A percentile compares a stretch with the other conserved stretches of the same genome.
These are phyloP conservation scores for Cephalopachus bancanus DNA, from an alignment of 2,797 vertebrate species.

Conservation along the genomic window DNA sequence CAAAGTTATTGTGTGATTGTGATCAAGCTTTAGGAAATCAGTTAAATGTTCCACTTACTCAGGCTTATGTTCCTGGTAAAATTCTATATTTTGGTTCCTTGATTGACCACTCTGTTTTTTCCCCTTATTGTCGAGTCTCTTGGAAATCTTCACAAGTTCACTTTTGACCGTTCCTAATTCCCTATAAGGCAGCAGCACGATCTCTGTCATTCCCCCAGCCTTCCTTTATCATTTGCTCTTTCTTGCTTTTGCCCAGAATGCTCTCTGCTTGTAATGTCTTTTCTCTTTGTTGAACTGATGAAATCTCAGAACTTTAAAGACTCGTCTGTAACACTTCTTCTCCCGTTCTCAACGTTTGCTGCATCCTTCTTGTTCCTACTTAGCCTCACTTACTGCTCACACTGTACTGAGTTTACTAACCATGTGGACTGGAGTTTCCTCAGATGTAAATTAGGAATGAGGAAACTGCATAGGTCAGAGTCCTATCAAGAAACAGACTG, in stretches of 20 bases:
- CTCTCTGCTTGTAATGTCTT: neutral
- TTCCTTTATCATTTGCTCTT: neutral
- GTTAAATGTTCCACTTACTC: conserved; percentile 46
- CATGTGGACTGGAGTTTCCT: neutral
- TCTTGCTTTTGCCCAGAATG: neutral
- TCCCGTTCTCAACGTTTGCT: neutral
- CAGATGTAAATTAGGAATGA: neutral
- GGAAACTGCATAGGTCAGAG: neutral
- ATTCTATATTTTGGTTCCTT: neutral
- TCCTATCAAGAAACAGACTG: neutral
- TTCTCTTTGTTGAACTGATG: neutral
- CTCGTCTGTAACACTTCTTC: neutral
- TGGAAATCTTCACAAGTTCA: neutral
- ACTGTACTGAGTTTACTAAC: neutral
- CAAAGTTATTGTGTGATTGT: conserved; percentile 79
- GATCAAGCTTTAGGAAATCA: conserved; percentile 68
- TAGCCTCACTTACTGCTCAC: neutral
- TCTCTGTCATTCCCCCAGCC: neutral
- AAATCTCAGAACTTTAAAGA: conserved; percentile 22
- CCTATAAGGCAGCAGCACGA: neutral
- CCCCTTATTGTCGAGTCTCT: neutral
- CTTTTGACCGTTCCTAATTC: neutral
- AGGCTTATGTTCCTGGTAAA: conserved; percentile 5
- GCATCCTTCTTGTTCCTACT: neutral
- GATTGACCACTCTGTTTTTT: neutral